Evolutionary conservation across 2,113 vertebrate species (phyloP).

Genomic region (Echinops telfairi): DNA sequence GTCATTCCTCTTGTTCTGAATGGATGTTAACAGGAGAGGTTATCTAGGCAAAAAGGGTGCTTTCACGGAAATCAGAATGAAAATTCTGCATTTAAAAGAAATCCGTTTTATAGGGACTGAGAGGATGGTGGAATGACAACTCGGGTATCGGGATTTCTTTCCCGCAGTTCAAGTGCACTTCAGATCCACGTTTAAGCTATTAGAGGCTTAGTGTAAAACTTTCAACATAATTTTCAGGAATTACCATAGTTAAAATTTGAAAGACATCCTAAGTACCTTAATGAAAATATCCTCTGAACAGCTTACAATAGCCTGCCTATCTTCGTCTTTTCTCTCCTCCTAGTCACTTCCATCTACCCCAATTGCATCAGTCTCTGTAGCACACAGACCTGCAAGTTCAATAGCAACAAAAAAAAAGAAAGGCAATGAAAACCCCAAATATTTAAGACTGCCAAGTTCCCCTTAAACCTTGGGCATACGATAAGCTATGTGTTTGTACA

Average conservation of each 20-base stretch:
- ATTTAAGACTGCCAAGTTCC: background rate
- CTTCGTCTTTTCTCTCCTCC: background rate
- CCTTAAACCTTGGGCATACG: conserved; percentile 23
- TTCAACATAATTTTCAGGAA: conserved; percentile 36
- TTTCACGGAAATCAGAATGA: background rate
- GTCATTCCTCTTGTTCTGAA: background rate
- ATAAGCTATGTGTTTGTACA: background rate
- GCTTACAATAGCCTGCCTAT: background rate
- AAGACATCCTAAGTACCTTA: conserved; percentile 9
- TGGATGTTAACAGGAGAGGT: conserved; percentile 26
- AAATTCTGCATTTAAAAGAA: background rate
- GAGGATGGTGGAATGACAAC: conserved; percentile 14
- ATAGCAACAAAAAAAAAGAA: background rate
- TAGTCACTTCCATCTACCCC: background rate
- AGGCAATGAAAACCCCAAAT: conserved; percentile 21
- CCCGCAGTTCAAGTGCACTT: background rate
- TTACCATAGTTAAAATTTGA: conserved; percentile 15
- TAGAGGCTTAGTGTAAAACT: background rate
- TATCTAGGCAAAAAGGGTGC: background rate
- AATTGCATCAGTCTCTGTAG: background rate
- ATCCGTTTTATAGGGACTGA: background rate
- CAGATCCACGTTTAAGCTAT: conserved; percentile 31
- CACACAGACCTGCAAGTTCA: conserved; percentile 33
- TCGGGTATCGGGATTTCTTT: conserved; percentile 33
- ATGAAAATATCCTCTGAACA: conserved; percentile 7